Evolutionary conservation across 2,797 vertebrate species (phyloP), one percentile per base, ranked within the genome.

Genomic region (Pseudopleuronectes americanus): DNA sequence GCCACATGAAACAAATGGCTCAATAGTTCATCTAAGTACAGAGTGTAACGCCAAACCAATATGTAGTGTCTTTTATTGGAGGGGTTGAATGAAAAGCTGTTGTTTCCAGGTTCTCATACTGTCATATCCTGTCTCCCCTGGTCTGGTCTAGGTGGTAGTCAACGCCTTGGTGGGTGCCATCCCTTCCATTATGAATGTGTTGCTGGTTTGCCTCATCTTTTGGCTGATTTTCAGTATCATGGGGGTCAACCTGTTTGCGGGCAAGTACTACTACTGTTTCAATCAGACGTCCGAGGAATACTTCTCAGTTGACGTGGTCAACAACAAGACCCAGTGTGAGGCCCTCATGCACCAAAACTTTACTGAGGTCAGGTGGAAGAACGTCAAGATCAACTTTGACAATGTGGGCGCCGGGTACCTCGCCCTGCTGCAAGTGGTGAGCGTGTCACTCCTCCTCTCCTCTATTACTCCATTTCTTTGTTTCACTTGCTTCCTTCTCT

Each of bases 191-290:
- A 99, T 99, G 98, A 99, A 99, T 96, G 98, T 99, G 88, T 97
- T 99, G 96, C 97, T 99, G 97, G 98, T 99, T 94, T 99, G 98
- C 96, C 97, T 99, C 96, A 99, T 99, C 96, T 99, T 99, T 97
- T 99, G 98, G 98, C 98, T 99, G 95, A 99, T 99, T 98, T 99
- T 99, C 94, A 99, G 98, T 96, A 99, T 99, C 93, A 99, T 99
- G 98, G 98, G 98, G 69, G 98, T 99, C 92, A 99, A 99, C 95
- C 88, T 99, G 90, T 99, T 99, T 94, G 98, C 98, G 77, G 98
- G 98, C 74, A 99, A 99, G 92, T 99, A 99, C 93, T 97, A 98
- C 95, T 99, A 94, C 93, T 99, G 98, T 92, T 97, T 95, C 92
- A 99, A 99, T 69, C 93, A 96, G 87, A 97, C 97, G 0, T 85